phyloP scores from a whole-genome alignment of 2,888 invertebrate species.

The Thumatha senex region DNA sequence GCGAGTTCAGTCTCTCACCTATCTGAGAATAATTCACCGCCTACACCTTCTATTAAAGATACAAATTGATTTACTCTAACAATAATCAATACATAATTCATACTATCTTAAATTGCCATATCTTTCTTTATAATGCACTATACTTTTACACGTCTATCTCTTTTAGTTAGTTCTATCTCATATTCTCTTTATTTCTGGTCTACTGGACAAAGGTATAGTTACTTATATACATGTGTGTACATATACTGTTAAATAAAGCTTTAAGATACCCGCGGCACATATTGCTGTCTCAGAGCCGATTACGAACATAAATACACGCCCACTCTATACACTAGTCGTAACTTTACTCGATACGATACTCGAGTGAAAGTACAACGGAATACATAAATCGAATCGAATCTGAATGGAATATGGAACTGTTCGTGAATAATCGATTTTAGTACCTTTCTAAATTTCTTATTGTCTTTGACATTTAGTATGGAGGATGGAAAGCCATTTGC shows the following conservation, averaged over 20 bases:
- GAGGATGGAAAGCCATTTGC: background rate
- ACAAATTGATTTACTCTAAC: no score
- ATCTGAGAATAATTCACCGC: no score
- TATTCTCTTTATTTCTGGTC: no score
- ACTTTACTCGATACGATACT: constrained; percentile 13
- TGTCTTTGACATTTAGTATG: background rate
- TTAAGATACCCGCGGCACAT: constrained; percentile 34
- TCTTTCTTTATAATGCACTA: no score
- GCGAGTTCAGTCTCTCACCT: no score
- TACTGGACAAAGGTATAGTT: no score
- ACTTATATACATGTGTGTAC: no score
- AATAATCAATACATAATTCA: no score
- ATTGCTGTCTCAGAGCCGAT: constrained; percentile 33
- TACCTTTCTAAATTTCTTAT: background rate
- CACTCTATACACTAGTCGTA: constrained; percentile 28
- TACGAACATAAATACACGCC: constrained; percentile 47
- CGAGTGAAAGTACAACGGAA: constrained; percentile 33
- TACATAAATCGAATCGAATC: constrained; percentile 13
- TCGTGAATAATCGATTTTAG: constrained; percentile 3
- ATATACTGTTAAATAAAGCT: background rate
- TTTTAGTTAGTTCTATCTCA: no score
- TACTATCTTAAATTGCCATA: no score
- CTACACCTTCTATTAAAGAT: no score
- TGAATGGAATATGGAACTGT: constrained; percentile 1
- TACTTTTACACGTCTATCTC: no score